Evolutionary conservation across 1,140 invertebrate genomes (phyloP).

Genomic region (Sinella curviseta): DNA sequence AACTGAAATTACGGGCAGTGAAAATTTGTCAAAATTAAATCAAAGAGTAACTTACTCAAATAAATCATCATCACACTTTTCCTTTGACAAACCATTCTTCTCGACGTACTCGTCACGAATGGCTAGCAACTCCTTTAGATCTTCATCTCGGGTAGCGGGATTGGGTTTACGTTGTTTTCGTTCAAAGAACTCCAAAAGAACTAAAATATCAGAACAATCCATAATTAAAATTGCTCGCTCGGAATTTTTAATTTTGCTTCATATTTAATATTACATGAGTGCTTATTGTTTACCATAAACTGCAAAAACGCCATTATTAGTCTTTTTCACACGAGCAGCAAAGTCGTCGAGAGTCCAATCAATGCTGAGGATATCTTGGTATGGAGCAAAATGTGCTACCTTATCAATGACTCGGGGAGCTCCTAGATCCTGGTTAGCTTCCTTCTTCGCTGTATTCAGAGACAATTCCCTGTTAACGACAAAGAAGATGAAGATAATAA

Average conservation of each 20-base stretch:
- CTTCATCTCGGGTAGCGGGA: slow-evolving; percentile 63
- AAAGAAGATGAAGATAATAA: not conserved
- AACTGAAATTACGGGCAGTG: too few relatives aligned
- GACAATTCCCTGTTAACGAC: slow-evolving; percentile 56
- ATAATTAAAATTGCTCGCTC: slow-evolving; percentile 7
- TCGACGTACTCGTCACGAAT: slow-evolving; percentile 66
- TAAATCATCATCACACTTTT: slow-evolving; percentile 58
- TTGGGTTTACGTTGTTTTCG: slow-evolving; percentile 67
- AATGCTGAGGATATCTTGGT: slow-evolving; percentile 69
- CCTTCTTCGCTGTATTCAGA: slow-evolving; percentile 51
- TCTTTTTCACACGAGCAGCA: slow-evolving; percentile 56
- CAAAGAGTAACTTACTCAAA: slow-evolving; percentile 57
- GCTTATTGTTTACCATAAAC: slow-evolving; percentile 27
- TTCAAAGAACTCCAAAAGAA: slow-evolving; percentile 73
- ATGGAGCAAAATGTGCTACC: slow-evolving; percentile 63
- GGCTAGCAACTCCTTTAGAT: slow-evolving; percentile 63
- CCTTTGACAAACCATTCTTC: slow-evolving; percentile 58
- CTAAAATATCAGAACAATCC: too few relatives aligned
- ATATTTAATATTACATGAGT: too few relatives aligned
- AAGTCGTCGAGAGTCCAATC: slow-evolving; percentile 60
- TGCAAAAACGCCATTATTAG: slow-evolving; percentile 54
- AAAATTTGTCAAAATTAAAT: slow-evolving; percentile 24
- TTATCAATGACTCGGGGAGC: slow-evolving; percentile 37
- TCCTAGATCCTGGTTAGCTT: slow-evolving; percentile 52
- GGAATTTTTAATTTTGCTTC: not conserved